Conservation (phyloP, 2,797 vertebrate genomes). For the Spheniscus humboldti region DNA sequence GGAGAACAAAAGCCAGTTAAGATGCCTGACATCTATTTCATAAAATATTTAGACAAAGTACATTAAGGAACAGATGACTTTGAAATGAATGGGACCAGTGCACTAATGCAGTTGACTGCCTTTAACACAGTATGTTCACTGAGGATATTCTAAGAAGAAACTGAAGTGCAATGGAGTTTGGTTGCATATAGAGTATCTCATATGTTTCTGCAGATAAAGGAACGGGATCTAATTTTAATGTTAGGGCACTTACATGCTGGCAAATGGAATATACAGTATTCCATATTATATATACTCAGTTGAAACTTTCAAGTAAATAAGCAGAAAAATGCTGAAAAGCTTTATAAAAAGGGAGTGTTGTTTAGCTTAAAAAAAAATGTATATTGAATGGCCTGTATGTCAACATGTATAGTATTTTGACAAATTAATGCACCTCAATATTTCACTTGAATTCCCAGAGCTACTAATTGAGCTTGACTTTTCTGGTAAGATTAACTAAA, state of each 20-base stretch:
- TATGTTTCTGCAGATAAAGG: neutral
- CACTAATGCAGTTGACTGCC: neutral
- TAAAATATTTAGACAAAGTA: constrained; percentile 63
- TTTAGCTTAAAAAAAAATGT: neutral
- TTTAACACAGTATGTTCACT: neutral
- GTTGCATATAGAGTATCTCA: neutral
- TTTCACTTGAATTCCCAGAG: neutral
- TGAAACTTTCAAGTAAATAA: neutral
- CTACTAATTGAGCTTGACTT: neutral
- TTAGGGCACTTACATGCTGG: neutral
- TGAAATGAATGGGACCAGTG: neutral
- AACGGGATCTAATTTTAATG: neutral
- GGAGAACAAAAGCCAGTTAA: constrained; percentile 22
- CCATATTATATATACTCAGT: neutral
- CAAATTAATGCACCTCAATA: neutral
- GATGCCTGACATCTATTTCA: constrained; percentile 34
- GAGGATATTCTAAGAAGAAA: neutral
- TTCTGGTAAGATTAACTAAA: neutral
- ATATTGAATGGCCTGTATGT: neutral
- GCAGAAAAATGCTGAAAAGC: neutral
- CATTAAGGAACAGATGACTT: constrained; percentile 47
- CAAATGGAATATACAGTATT: neutral
- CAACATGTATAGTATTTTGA: neutral
- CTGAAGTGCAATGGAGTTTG: neutral
- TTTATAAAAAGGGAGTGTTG: neutral